These are phyloP conservation scores for Brachypteracias leptosomus DNA, from an alignment of 2,113 vertebrate genomes.

Conservation along the genomic window DNA sequence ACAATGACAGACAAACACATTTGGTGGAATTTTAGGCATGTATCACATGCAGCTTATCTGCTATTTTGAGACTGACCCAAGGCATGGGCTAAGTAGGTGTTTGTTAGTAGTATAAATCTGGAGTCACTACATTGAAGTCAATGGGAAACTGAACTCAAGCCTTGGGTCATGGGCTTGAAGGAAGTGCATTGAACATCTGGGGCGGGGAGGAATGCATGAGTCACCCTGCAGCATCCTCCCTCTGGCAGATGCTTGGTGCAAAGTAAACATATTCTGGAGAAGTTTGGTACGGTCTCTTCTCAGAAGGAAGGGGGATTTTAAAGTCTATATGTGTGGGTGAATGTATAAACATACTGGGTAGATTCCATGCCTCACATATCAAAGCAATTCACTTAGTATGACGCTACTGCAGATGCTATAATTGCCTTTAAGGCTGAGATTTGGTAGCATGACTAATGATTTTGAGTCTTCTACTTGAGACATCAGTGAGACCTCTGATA, in stretches of 20 bases:
- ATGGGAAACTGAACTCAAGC: constrained; percentile 33
- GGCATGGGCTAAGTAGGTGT: constrained; percentile 22
- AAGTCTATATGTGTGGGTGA: constrained; percentile 30
- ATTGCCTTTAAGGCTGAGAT: background rate
- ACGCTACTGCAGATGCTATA: background rate
- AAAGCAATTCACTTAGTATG: constrained; percentile 17
- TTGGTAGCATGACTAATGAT: constrained; percentile 10
- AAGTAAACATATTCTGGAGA: constrained; percentile 42
- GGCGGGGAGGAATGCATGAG: constrained; percentile 21
- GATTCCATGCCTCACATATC: background rate
- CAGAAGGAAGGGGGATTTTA: constrained; percentile 19
- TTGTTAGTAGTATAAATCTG: constrained; percentile 17
- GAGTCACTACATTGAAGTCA: constrained; percentile 16
- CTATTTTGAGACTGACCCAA: background rate
- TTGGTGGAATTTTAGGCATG: constrained; percentile 32
- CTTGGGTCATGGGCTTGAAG: constrained; percentile 50
- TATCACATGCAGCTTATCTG: constrained; percentile 19
- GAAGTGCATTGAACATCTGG: constrained; percentile 49
- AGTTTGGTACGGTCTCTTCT: background rate
- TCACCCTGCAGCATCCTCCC: constrained; percentile 58
- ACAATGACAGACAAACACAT: background rate
- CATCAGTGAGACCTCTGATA: background rate
- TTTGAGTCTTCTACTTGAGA: background rate
- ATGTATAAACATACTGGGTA: constrained; percentile 5
- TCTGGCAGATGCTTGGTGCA: constrained; percentile 36